Base-by-base conservation (phyloP, 2,113 vertebrate species). In the Machaerirhynchus nigripectus region DNA sequence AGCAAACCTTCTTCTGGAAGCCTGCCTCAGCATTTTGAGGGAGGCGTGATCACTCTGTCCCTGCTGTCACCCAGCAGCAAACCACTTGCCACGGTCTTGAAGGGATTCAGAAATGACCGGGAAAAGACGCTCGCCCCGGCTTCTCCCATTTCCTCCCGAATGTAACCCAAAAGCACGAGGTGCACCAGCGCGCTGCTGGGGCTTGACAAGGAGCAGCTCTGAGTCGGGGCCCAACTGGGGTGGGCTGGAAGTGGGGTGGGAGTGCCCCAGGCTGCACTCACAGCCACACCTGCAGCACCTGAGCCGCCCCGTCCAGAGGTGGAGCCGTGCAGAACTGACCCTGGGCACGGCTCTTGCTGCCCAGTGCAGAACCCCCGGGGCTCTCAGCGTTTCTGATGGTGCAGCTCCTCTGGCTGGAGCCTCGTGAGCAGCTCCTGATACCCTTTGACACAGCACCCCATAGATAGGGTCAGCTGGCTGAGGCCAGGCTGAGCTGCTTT, bases 61-160 rank as follows among this genome's bases (percentile, higher is more conserved):
- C 52, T 95, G 76, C 73, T 65, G 40, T 67, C 56, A 84, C 60
- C 22, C 39, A 46, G 57, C n/a, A 88, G n/a, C 19, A 80, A 90
- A 59, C n/a, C 55, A 31, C 24, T 71, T 55, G 39, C 46, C 11
- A 18, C 1, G 8, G 11, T 44, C 30, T 70, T 18, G 30, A 39
- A 85, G 49, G 5, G 17, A 28, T 30, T 59, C 22, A 68, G 52
- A 91, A 67, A 40, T 15, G 3, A 17, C 28, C 33, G 59, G 47
- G 42, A 40, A 31, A 53, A 64, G 7, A 33, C 4, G 2, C 10
- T n/a, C 0, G 0, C 13, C 10, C 3, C 0, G 2, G 14, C 0
- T 0, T 55, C 31, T 81, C 13, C 42, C 24, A 1, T 88, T 73
- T 77, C 60, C 39, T 16, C 3, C 2, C 27, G 42, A 87, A 44